phyloP scores from a whole-genome alignment of 2,797 vertebrate species.

The Hirundo rustica region DNA sequence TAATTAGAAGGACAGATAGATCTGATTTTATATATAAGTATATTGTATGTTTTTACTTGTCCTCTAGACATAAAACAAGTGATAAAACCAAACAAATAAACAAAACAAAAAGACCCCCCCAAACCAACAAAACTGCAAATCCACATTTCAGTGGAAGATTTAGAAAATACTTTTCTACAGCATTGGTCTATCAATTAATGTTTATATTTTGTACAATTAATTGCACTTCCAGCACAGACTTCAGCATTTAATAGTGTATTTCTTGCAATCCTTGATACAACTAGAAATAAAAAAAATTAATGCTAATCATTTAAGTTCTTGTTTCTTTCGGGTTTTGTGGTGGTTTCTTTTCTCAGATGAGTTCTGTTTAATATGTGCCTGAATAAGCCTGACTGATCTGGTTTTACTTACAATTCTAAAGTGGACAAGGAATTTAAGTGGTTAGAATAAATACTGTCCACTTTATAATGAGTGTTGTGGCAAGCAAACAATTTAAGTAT shows the following conservation, averaged over 20 bases:
- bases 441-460: not conserved
- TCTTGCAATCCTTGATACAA: not conserved
- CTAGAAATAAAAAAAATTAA: not conserved
- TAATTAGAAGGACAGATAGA: not conserved
- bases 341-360: not conserved
- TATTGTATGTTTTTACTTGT: not conserved
- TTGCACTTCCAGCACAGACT: not conserved
- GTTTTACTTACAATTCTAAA: not conserved
- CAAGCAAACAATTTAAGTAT: not conserved
- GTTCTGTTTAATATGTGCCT: not conserved
- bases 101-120: not conserved
- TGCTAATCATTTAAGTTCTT: rapidly evolving
- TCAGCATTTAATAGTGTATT: not conserved
- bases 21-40: not conserved
- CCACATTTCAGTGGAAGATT: not conserved
- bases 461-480: not conserved
- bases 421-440: not conserved
- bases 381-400: not conserved
- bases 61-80: not conserved
- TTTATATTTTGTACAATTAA: not conserved
- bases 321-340: rapidly evolving
- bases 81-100: not conserved
- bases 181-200: not conserved
- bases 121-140: not conserved
- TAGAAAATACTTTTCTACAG: not conserved